Conservation (phyloP, 2,888 invertebrate species). For the Vanessa cardui region DNA sequence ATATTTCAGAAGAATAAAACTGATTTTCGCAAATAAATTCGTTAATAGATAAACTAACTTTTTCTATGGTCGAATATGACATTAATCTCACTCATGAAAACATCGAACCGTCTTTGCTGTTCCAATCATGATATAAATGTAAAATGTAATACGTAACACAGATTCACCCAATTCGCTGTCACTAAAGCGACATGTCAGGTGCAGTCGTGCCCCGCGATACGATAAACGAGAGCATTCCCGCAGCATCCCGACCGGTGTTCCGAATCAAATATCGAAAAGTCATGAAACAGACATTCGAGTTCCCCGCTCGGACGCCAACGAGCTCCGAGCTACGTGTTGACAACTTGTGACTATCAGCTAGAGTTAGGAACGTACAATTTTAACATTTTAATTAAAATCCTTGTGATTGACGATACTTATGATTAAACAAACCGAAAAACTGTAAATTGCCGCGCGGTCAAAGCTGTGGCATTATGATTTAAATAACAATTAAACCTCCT, state of each 20-base stretch:
- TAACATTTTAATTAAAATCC: neutral
- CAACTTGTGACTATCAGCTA: neutral
- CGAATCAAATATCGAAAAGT: slow-evolving; percentile 5
- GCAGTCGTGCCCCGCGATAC: neutral
- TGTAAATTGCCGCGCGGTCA: no score
- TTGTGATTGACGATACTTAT: neutral
- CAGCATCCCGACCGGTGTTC: neutral
- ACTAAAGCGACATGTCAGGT: neutral
- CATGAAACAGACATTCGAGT: neutral
- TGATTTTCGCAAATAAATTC: no score
- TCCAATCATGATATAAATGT: no score
- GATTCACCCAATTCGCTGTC: neutral
- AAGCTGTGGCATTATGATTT: no score
- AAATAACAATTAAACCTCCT: no score
- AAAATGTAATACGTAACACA: neutral
- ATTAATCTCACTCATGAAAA: no score
- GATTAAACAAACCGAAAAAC: neutral
- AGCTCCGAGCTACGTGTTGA: neutral
- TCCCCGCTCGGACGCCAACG: neutral
- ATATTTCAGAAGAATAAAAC: no score
- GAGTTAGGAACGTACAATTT: neutral
- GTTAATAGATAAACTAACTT: no score
- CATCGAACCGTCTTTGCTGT: no score
- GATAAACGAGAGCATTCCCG: slow-evolving; percentile 1
- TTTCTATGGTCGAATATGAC: no score